Evolutionary conservation across 2,797 vertebrate species (phyloP), one percentile per base, ranked within the genome.

Genomic region (Cyprinella venusta): DNA sequence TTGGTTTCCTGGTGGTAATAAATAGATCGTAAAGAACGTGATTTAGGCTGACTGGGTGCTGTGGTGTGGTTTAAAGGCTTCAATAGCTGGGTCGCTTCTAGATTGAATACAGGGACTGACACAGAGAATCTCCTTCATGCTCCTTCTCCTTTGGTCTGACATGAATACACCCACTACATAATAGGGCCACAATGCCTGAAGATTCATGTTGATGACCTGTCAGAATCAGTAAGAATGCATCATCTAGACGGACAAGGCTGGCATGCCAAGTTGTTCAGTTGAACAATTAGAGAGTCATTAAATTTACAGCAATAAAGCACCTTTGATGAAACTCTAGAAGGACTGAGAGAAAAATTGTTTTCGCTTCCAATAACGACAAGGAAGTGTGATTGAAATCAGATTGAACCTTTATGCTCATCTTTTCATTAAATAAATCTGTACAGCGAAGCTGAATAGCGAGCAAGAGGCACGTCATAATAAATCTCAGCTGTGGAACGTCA

Each of bases 11-110:
- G 89, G 86, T 86, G 81, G 84, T 76, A 52, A 68, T 76, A 67
- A 86, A 87, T 76, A 83, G 89, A 89, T 91, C 85, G 85, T 93
- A 93, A 93, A 93, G 87, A 79, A 84, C 65, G 81, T 92, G 89
- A 93, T 93, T 92, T 91, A 93, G 89, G 54, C 80, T 21, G 30
- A 86, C 85, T 86, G 40, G 40, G 12, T 80, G 84, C 87, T 75
- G 79, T 88, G 86, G 88, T 88, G 81, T 61, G 67, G 50, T 86
- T 85, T 85, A 91, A 90, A 86, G 71, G 88, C 86, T 85, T 88
- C 84, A 80, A 81, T 78, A 63, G 80, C 59, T 9, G 18, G n/a
- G 72, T 71, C 78, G 30, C 21, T 40, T 19, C n/a, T 45, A 78
- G 40, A 81, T 82, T 74, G 63, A 80, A 86, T 72, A 69, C 52